A percentile compares a stretch with the other conserved stretches of the same genome.
phyloP scores from a whole-genome alignment of 1,140 invertebrate genomes.

The Zaprionus taronus region DNA sequence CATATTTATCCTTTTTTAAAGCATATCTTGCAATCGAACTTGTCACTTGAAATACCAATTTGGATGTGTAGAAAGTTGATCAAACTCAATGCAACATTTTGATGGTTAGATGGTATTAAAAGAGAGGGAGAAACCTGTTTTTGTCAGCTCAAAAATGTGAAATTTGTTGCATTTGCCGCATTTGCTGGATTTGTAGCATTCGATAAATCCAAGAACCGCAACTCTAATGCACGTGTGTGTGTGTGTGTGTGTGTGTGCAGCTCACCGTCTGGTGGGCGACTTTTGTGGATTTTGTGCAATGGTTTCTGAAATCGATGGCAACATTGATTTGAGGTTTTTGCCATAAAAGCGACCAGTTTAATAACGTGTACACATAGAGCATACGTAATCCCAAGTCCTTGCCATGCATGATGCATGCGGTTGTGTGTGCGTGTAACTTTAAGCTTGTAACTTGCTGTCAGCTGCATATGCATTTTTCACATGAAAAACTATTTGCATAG shows the following conservation, averaged over 20 bases:
- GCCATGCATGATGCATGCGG: not conserved
- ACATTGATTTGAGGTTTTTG: slow-evolving; percentile 33
- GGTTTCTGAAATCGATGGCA: slow-evolving; percentile 28
- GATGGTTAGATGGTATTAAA: not conserved
- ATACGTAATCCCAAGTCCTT: slow-evolving; percentile 1
- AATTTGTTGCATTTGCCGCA: slow-evolving; percentile 14
- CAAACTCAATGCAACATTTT: not conserved
- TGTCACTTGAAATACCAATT: too few relatives aligned
- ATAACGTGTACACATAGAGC: slow-evolving; percentile 1
- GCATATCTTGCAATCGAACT: too few relatives aligned
- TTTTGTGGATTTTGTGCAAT: slow-evolving; percentile 31
- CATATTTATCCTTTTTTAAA: too few relatives aligned
- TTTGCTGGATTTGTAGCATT: slow-evolving; percentile 11
- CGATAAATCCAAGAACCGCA: slow-evolving; percentile 16
- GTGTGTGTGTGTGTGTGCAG: slow-evolving; percentile 4
- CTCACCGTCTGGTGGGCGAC: slow-evolving; percentile 11
- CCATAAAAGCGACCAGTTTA: slow-evolving; percentile 7
- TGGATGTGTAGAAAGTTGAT: not conserved
- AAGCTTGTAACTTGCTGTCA: slow-evolving; percentile 16
- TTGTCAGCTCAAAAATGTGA: slow-evolving; percentile 17
- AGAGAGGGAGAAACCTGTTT: slow-evolving; percentile 10
- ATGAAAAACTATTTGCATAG: slow-evolving; percentile 55
- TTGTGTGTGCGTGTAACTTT: slow-evolving; percentile 6
- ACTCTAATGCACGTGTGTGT: slow-evolving; percentile 6
- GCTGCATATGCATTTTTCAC: slow-evolving; percentile 20